Conservation (phyloP, 2,113 vertebrate genomes). For the Rhinopomastus cyanomelas region DNA sequence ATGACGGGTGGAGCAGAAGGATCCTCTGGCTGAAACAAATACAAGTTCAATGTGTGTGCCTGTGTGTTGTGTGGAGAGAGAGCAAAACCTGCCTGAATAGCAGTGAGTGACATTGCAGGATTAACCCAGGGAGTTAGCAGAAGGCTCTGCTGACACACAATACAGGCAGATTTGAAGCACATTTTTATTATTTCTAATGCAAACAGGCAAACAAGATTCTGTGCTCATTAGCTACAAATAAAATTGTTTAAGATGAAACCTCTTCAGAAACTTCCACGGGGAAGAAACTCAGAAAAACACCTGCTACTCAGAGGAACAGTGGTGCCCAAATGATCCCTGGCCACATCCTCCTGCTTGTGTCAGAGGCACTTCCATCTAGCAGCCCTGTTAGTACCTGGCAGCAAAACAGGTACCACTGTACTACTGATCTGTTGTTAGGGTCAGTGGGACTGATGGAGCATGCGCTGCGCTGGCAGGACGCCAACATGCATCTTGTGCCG, state of each 20-base stretch:
- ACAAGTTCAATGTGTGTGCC: background rate
- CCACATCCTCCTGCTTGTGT: background rate
- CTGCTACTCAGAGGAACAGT: background rate
- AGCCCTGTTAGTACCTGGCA: background rate
- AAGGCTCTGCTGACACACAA: background rate
- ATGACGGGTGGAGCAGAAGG: background rate
- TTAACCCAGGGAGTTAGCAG: background rate
- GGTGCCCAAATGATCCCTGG: background rate
- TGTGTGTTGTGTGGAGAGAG: background rate
- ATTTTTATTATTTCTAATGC: background rate
- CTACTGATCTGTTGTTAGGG: background rate
- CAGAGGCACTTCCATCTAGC: background rate
- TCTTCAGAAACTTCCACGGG: background rate
- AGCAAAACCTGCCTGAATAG: background rate
- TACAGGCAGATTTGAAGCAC: background rate
- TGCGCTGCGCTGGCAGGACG: background rate
- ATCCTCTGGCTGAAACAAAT: background rate
- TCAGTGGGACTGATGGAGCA: background rate
- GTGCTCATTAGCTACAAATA: background rate
- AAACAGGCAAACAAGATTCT: background rate
- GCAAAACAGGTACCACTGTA: background rate
- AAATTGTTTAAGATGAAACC: background rate
- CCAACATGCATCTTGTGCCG: accelerated
- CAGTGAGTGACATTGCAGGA: background rate
- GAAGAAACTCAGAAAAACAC: background rate